Base-by-base conservation (phyloP, 2,797 vertebrate genomes). In the Rhyacichthys aspro region DNA sequence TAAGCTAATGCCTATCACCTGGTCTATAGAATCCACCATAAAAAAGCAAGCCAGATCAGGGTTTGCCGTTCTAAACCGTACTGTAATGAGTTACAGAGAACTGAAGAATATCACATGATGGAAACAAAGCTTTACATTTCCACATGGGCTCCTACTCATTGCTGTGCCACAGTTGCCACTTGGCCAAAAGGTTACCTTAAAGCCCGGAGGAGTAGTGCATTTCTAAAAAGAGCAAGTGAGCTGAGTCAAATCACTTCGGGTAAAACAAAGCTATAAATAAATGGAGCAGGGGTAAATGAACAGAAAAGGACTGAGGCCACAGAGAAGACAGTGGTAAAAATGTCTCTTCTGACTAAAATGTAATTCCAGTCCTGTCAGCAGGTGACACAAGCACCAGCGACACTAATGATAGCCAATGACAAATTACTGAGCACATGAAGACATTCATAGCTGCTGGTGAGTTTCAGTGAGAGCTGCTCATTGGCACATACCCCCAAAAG, bases 181-280 rank as follows among this genome's bases (percentile, higher is more conserved):
- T 76, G 58, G 50, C 54, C 66, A 38, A 59, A 56, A 76, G 72
- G 76, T 80, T 79, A 57, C 42, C 49, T 54, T 55, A 54, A 41
- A 19, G 46, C 57, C 47, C 34, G 1, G 33, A 71, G 63, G 62
- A 7, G 69, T 56, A 50, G 32, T 10, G 64, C 46, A 41, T 63
- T 37, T 38, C 52, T 70, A 57, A 68, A 70, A 76, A 74, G 73
- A 79, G 61, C 63, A 59, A 70, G 62, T 5, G 23, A 54, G 67
- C 58, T 78, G 55, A 77, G 60, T 78, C 73, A 69, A 78, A 72
- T 9, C 42, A 45, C 53, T 42, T 32, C 11, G 43, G 63, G 67
- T 67, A 9, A 72, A 65, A 63, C 53, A 50, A 69, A 45, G 60
- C 66, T 74, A 70, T 70, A 74, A 78, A 81, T 76, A 74, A 65